A percentile compares a stretch with the other conserved stretches of the same genome.
phyloP scores from a whole-genome alignment of 2,113 vertebrate genomes.

The Labeo catla region DNA sequence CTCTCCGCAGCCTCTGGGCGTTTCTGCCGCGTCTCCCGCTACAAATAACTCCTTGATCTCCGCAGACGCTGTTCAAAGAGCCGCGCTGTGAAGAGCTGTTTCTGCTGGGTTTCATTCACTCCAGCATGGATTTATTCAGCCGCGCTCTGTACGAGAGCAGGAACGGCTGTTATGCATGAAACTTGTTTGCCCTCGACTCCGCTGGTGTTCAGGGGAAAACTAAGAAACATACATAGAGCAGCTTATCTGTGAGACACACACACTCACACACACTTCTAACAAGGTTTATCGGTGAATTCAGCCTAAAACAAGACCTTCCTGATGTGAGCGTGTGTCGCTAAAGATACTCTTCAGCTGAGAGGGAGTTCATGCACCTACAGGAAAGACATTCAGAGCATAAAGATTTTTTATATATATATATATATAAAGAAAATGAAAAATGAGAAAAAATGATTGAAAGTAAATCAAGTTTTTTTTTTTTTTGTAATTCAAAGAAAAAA shows the following conservation, averaged over 20 bases:
- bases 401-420: no score
- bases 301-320: not conserved
- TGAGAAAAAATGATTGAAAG: no score
- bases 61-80: slow-evolving; percentile 56
- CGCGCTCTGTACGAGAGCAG: not conserved
- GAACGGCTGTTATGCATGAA: not conserved
- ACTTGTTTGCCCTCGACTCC: slow-evolving; percentile 60
- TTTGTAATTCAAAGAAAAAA: no score
- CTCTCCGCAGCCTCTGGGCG: not conserved
- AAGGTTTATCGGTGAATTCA: not conserved
- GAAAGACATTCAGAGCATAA: not conserved
- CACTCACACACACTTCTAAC: not conserved
- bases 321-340: not conserved
- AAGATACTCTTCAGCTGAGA: not conserved
- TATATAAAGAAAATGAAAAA: no score
- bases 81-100: slow-evolving; percentile 45
- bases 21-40: slow-evolving; percentile 51
- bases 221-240: not conserved
- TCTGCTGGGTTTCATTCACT: slow-evolving; percentile 61
- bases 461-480: no score
- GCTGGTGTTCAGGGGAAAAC: slow-evolving; percentile 55
- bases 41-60: slow-evolving; percentile 50
- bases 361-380: not conserved
- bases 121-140: slow-evolving; percentile 41
- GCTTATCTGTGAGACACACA: not conserved